Evolutionary conservation across 2,797 vertebrate genomes (phyloP).

Genomic region (Poeciliopsis gracilis): DNA sequence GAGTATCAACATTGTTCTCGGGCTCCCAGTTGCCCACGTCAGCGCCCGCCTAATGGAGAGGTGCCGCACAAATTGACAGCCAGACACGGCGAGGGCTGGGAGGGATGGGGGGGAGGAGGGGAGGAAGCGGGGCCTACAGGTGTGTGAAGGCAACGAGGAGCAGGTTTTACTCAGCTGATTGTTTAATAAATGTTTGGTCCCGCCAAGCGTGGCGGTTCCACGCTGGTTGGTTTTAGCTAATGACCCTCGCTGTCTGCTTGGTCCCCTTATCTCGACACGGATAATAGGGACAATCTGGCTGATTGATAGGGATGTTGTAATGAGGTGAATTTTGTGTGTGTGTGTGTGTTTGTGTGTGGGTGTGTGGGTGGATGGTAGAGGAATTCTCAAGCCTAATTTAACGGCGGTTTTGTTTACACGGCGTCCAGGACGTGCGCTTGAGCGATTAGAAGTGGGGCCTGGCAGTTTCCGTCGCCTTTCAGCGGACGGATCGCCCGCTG

Average conservation of each 20-base stretch:
- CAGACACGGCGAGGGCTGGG: slow-evolving; percentile 35
- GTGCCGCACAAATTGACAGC: slow-evolving; percentile 49
- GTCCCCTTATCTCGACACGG: slow-evolving; percentile 13
- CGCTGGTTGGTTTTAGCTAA: slow-evolving; percentile 19
- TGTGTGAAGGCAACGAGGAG: slow-evolving; percentile 18
- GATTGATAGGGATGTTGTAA: slow-evolving; percentile 29
- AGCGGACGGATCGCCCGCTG: slow-evolving; percentile 11
- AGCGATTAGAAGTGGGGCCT: slow-evolving; percentile 2
- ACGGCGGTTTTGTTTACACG: not conserved
- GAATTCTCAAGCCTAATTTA: not conserved
- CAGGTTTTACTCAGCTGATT: slow-evolving; percentile 49
- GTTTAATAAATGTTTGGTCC: slow-evolving; percentile 51
- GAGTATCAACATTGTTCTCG: slow-evolving; percentile 32
- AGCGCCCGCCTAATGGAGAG: slow-evolving; percentile 59
- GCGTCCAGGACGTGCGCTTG: not conserved
- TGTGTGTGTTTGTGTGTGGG: slow-evolving; percentile 5
- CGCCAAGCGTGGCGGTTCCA: slow-evolving; percentile 47
- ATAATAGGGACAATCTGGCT: slow-evolving; percentile 34
- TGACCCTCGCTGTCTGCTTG: slow-evolving; percentile 17
- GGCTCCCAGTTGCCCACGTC: slow-evolving; percentile 41
- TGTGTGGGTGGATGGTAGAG: not conserved
- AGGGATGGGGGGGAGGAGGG: no score
- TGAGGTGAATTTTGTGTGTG: slow-evolving; percentile 22
- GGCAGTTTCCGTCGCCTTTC: slow-evolving; percentile 24
- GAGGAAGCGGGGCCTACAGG: slow-evolving; percentile 22